phyloP scores from a whole-genome alignment of 2,797 vertebrate genomes.

The Cyprinella venusta region DNA sequence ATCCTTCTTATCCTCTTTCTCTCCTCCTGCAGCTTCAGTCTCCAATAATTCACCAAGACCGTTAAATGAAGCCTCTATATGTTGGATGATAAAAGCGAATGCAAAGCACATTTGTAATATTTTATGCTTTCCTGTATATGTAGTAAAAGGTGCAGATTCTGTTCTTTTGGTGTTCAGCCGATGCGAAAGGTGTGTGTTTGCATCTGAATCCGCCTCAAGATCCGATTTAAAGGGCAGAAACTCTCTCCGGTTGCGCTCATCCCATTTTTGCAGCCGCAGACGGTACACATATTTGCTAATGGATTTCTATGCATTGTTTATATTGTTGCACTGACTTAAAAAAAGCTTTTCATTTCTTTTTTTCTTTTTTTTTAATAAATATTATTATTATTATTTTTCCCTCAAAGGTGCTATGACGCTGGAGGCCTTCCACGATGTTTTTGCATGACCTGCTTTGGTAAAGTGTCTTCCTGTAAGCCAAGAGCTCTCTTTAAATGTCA shows the following conservation, averaged over 20 bases:
- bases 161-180: not conserved
- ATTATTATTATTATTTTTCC: conserved; percentile 72
- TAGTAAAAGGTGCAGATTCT: conserved; percentile 7
- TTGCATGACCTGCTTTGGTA: conserved; percentile 78
- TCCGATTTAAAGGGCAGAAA: conserved; percentile 43
- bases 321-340: conserved; percentile 82
- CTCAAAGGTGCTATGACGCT: conserved; percentile 83
- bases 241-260: not conserved
- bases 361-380: conserved; percentile 47
- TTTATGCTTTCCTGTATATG: conserved; percentile 32
- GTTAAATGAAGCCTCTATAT: not conserved
- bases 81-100: conserved; percentile 20
- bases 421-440: conserved; percentile 82
- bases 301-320: conserved; percentile 81
- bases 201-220: conserved; percentile 19
- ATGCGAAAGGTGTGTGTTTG: conserved; percentile 8
- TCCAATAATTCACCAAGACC: not conserved
- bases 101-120: conserved; percentile 52
- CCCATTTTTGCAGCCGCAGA: not conserved
- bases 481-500: conserved; percentile 72
- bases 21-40: not conserved
- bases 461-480: conserved; percentile 72
- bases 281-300: conserved; percentile 57
- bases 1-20: not conserved
- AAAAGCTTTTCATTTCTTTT: conserved; percentile 58